These are phyloP conservation scores for Tichodroma muraria DNA, from an alignment of 2,113 vertebrate genomes.

Conservation along the genomic window DNA sequence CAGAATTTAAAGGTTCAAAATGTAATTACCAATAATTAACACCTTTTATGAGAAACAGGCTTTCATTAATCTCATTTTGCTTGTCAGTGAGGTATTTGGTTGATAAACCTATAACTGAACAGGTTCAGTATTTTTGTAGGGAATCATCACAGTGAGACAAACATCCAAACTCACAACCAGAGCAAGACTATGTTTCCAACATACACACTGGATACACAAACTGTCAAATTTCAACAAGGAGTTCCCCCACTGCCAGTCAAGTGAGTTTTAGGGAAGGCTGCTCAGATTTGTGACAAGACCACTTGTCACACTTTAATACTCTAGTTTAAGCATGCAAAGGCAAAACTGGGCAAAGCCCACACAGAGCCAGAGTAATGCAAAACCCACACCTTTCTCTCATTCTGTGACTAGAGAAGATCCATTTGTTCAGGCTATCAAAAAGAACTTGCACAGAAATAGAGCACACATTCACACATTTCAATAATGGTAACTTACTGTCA, in stretches of 20 bases:
- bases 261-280: not conserved
- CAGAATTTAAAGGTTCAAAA: not conserved
- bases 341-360: not conserved
- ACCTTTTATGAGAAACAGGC: not conserved
- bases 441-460: not conserved
- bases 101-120: not conserved
- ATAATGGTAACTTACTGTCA: not conserved
- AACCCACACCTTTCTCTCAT: not conserved
- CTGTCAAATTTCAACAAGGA: not conserved
- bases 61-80: not conserved
- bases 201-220: not conserved
- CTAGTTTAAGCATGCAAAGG: not conserved
- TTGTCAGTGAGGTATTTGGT: not conserved
- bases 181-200: not conserved
- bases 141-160: accelerated
- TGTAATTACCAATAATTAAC: not conserved
- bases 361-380: not conserved
- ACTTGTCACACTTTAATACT: not conserved
- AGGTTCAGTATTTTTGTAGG: not conserved
- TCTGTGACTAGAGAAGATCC: not conserved
- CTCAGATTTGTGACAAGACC: not conserved
- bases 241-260: not conserved
- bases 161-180: not conserved
- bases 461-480: not conserved
- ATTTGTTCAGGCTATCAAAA: not conserved